phyloP scores from a whole-genome alignment of 2,113 vertebrate genomes.

The Nerophis ophidion region DNA sequence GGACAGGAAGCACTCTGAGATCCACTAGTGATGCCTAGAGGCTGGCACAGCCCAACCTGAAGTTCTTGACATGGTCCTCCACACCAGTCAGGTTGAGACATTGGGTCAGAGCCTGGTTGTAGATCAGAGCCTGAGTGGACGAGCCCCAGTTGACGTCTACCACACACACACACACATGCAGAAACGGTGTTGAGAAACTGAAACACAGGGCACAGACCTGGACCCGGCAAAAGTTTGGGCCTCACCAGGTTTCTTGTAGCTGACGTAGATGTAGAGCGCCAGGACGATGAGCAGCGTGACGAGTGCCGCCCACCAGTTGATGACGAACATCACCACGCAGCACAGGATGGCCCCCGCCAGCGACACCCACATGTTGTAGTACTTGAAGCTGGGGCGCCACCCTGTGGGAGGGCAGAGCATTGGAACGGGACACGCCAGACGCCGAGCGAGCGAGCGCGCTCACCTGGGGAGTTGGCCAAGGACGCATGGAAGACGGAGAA shows the following conservation, averaged over 20 bases:
- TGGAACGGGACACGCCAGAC: not conserved
- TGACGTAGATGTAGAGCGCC: conserved; percentile 93
- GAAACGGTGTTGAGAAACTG: no score
- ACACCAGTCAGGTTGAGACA: conserved; percentile 87
- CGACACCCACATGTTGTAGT: conserved; percentile 98
- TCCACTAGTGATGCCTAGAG: not conserved
- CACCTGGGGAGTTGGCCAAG: conserved; percentile 95
- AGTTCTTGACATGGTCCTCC: conserved; percentile 96
- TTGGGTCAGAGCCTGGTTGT: conserved; percentile 89
- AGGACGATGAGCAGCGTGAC: conserved; percentile 91
- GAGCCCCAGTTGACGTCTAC: conserved; percentile 98
- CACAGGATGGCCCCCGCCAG: conserved; percentile 87
- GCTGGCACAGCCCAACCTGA: conserved; percentile 65
- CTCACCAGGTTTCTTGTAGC: conserved; percentile 94
- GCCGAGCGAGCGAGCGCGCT: not conserved
- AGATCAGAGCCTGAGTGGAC: conserved; percentile 94
- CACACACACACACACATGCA: not conserved
- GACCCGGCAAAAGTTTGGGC: no score
- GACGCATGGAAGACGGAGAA: conserved; percentile 98
- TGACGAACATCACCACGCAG: conserved; percentile 96
- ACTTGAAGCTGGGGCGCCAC: conserved; percentile 96
- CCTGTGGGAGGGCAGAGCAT: conserved; percentile 63
- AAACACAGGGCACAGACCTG: no score
- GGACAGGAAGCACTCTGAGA: not conserved
- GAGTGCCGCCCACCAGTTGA: conserved; percentile 96